Evolutionary conservation across 2,113 vertebrate genomes (phyloP).

Genomic region (Rhynchopsitta pachyrhyncha): DNA sequence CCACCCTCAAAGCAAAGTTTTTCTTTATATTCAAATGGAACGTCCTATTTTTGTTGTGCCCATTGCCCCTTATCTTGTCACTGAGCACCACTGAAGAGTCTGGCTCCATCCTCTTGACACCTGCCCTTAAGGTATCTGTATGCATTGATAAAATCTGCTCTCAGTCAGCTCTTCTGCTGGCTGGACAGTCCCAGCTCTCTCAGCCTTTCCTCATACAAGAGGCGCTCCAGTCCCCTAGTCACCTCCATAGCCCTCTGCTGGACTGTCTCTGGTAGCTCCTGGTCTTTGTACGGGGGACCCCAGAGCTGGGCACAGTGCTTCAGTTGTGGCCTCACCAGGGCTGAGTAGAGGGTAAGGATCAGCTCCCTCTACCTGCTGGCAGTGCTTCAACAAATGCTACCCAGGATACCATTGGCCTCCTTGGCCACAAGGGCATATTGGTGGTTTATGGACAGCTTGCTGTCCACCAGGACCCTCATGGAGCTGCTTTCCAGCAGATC

Average conservation of each 20-base stretch:
- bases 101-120: background rate
- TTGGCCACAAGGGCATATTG: background rate
- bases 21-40: background rate
- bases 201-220: background rate
- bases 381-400: background rate
- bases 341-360: background rate
- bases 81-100: background rate
- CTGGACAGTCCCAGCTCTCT: background rate
- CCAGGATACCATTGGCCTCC: background rate
- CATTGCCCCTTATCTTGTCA: background rate
- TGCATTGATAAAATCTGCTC: background rate
- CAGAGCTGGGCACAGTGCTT: background rate
- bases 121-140: background rate
- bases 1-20: background rate
- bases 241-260: background rate
- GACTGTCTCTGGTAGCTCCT: background rate
- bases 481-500: background rate
- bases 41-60: background rate
- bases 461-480: background rate
- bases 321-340: background rate
- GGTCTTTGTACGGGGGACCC: background rate
- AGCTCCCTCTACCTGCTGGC: background rate
- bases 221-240: background rate
- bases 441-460: background rate
- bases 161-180: background rate